Evolutionary conservation across 2,888 invertebrate genomes (phyloP).

Genomic region (Ormyrus nitidulus): DNA sequence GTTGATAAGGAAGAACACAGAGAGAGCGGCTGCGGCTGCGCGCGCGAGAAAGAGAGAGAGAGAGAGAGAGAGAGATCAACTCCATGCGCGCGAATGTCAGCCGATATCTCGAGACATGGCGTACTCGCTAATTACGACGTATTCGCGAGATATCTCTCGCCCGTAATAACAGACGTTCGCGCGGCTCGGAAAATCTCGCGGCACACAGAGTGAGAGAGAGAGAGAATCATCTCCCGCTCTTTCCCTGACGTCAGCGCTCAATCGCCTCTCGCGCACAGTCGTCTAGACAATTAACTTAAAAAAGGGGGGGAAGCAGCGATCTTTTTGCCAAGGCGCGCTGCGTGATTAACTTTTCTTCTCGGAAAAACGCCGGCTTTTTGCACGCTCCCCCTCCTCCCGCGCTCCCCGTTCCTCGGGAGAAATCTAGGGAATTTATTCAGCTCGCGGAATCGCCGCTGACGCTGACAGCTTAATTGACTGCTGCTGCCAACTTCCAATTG

Average conservation of each 20-base stretch:
- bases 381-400: neutral
- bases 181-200: conserved; percentile 41
- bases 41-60: neutral
- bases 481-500: neutral
- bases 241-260: conserved; percentile 43
- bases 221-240: conserved; percentile 17
- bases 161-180: conserved; percentile 21
- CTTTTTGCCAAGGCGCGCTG: conserved; percentile 11
- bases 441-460: conserved; percentile 21
- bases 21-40: neutral
- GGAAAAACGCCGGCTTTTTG: conserved; percentile 5
- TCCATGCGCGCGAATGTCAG: conserved; percentile 58
- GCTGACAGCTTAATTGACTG: conserved; percentile 31
- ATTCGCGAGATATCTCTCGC: conserved; percentile 46
- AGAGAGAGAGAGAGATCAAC: conserved; percentile 4
- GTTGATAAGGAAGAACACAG: conserved; percentile 57
- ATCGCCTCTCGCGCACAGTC: conserved; percentile 14
- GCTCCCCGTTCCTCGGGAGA: conserved; percentile 13
- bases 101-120: conserved; percentile 63
- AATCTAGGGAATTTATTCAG: conserved; percentile 39
- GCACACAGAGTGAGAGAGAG: neutral
- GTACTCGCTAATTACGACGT: conserved; percentile 67
- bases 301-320: conserved; percentile 27
- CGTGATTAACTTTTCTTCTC: conserved; percentile 25
- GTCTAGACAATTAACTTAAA: conserved; percentile 46